Conservation (phyloP, 1,140 invertebrate genomes). For the Drosophila teissieri region DNA sequence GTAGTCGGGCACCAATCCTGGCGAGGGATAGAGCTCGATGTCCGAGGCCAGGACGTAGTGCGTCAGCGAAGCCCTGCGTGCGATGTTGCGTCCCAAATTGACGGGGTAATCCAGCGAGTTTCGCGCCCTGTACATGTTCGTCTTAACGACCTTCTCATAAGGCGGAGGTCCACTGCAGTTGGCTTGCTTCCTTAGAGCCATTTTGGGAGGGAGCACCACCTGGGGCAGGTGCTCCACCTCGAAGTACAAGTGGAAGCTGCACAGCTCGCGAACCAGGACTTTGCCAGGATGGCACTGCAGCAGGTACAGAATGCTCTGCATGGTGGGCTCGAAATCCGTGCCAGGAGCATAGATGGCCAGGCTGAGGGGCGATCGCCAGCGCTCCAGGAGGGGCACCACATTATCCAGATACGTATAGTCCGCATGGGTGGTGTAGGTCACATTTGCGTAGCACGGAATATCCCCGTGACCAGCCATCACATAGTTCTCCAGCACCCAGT, state of each 20-base stretch:
- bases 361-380: constrained; percentile 89
- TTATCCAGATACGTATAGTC: constrained; percentile 96
- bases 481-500: constrained; percentile 95
- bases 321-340: constrained; percentile 87
- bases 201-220: constrained; percentile 87
- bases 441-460: constrained; percentile 89
- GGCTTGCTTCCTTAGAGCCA: constrained; percentile 86
- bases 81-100: constrained; percentile 93
- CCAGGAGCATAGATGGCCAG: constrained; percentile 91
- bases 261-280: constrained; percentile 88
- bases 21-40: constrained; percentile 94
- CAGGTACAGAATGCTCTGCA: constrained; percentile 88
- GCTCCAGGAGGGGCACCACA: constrained; percentile 91
- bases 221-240: constrained; percentile 91
- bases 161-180: constrained; percentile 89
- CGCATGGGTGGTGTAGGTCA: constrained; percentile 96
- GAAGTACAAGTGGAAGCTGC: constrained; percentile 94
- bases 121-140: constrained; percentile 89
- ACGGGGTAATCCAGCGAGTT: constrained; percentile 93
- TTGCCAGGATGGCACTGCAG: constrained; percentile 87
- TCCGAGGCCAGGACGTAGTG: constrained; percentile 93
- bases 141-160: constrained; percentile 87
- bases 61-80: constrained; percentile 91
- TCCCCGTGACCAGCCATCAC: constrained; percentile 87
- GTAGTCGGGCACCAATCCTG: constrained; percentile 86